Evolutionary conservation across 2,113 vertebrate species (phyloP).

Genomic region (Bufo gargarizans): DNA sequence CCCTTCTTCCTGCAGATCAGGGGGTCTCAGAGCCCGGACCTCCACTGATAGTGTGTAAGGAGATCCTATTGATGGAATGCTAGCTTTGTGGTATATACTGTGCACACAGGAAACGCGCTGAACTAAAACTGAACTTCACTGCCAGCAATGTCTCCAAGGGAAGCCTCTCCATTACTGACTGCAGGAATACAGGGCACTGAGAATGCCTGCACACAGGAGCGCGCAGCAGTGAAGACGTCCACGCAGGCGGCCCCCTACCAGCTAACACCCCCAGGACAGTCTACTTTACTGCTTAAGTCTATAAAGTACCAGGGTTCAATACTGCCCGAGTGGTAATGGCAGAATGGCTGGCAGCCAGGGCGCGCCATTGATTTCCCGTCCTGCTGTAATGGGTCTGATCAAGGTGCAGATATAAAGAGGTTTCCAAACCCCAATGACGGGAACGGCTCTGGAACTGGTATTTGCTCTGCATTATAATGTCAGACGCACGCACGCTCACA

Average conservation of each 20-base stretch:
- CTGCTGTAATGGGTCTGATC: slow-evolving; percentile 1
- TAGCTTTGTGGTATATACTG: too few relatives aligned
- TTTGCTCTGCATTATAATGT: slow-evolving; percentile 20
- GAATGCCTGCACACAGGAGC: background rate
- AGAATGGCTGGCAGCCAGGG: slow-evolving; percentile 25
- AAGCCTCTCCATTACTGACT: too few relatives aligned
- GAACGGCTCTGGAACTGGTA: background rate
- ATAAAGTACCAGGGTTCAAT: slow-evolving; percentile 36
- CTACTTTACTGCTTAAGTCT: slow-evolving; percentile 11
- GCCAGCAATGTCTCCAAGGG: background rate
- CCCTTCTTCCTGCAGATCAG: too few relatives aligned
- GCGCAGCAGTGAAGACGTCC: background rate
- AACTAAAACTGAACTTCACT: too few relatives aligned
- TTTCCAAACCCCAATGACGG: slow-evolving; percentile 14
- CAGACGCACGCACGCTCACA: background rate
- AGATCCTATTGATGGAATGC: too few relatives aligned
- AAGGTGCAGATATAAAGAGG: slow-evolving; percentile 16
- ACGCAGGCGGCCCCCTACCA: background rate
- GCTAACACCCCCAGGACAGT: background rate
- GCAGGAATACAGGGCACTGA: background rate
- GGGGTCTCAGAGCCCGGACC: too few relatives aligned
- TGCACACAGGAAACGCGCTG: too few relatives aligned
- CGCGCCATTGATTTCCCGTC: slow-evolving; percentile 26
- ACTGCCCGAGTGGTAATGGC: background rate
- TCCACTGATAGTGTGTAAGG: too few relatives aligned